phyloP scores from a whole-genome alignment of 2,888 invertebrate species.

The Atrina japonica region DNA sequence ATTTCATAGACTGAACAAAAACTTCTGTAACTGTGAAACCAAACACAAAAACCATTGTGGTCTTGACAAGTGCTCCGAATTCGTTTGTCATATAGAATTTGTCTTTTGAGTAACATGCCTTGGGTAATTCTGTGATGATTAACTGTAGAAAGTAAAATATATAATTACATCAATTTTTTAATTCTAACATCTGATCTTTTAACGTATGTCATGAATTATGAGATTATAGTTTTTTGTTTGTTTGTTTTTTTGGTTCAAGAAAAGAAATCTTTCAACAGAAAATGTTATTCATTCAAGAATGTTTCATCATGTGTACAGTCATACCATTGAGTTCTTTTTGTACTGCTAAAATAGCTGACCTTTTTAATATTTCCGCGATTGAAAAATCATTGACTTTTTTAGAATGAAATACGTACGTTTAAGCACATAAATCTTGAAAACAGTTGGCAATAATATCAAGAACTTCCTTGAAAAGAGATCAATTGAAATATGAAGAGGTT shows the following conservation, averaged over 20 bases:
- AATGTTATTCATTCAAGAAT: no score
- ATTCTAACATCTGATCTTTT: not conserved
- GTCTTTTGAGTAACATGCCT: slow-evolving; percentile 8
- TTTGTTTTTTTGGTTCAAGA: no score
- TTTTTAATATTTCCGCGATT: not conserved
- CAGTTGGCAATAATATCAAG: no score
- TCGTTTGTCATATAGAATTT: slow-evolving; percentile 12
- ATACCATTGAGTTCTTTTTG: not conserved
- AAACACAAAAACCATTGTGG: slow-evolving; percentile 33
- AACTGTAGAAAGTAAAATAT: slow-evolving; percentile 26
- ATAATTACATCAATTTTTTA: not conserved
- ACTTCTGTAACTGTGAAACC: slow-evolving; percentile 37
- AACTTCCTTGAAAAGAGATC: no score
- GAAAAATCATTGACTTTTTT: no score
- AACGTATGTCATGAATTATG: not conserved
- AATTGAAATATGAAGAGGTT: no score
- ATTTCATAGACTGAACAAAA: slow-evolving; percentile 84
- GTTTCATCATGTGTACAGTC: not conserved
- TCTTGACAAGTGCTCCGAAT: slow-evolving; percentile 25
- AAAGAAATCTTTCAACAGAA: not conserved
- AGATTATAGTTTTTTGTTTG: no score
- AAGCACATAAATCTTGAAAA: no score
- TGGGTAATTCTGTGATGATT: slow-evolving; percentile 29
- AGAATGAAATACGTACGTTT: no score
- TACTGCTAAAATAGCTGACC: not conserved